Evolutionary conservation across 2,113 vertebrate genomes (phyloP), one percentile per base, ranked within the genome.

Genomic region (Archilochus colubris): DNA sequence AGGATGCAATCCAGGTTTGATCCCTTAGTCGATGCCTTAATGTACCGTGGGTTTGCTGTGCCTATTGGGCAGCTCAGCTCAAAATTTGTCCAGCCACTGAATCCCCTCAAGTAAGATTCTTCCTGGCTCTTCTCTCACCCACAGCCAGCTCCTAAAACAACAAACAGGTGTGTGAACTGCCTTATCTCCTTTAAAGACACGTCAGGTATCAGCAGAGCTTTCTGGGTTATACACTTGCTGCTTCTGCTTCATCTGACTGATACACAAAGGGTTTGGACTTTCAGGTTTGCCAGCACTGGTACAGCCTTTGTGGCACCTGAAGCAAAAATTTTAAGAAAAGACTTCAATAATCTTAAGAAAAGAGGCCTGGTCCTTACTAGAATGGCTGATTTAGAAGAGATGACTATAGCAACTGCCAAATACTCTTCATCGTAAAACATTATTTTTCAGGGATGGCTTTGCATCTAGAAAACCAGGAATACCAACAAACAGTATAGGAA

Each of bases 121-220:
- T 55, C 74, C 31, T 53, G 36, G 28, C 36, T 72, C 61, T 7
- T 67, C 36, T 51, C 21, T 75, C 31, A 63, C 43, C 13, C 30
- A 21, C 53, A 61, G 28, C 57, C 23, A 80, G 43, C 62, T 90
- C 33, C 38, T 50, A 69, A 87, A 75, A 55, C 7, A 31, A 38
- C 12, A 44, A 64, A 64, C 0, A 0, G 27, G 27, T n/a, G 55
- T 0, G 0, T 43, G 67, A 66, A 51, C 33, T 40, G n/a, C 51
- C 23, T 14, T 68, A 14, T 68, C 19, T 54, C 27, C 24, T 78
- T 63, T 74, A 46, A 90, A 38, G 69, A 31, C 8, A 9, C 13
- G 17, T 22, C 28, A 53, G 54, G 7, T 57, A 48, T 31, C 28
- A 89, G n/a, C 11, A 1, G 1, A 33, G 30, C 17, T 55, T 4